phyloP scores from a whole-genome alignment of 1,140 invertebrate genomes.

The Sycobia sp. region DNA sequence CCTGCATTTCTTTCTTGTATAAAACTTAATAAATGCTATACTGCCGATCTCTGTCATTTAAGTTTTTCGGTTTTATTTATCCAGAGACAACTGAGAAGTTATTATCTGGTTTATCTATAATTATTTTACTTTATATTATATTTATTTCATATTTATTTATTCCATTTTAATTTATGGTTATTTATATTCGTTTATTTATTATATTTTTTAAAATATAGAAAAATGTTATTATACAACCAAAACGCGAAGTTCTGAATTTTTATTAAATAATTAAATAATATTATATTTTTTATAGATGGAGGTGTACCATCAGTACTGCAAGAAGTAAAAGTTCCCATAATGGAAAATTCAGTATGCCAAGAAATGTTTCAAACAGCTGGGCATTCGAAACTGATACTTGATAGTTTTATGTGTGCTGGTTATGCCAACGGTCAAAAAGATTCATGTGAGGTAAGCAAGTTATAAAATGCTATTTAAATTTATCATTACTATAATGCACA shows the following conservation, averaged over 20 bases:
- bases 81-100: too few relatives aligned
- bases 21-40: too few relatives aligned
- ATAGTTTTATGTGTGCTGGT: constrained; percentile 92
- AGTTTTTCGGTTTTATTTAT: too few relatives aligned
- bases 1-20: too few relatives aligned
- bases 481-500: too few relatives aligned
- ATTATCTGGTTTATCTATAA: too few relatives aligned
- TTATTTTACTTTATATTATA: too few relatives aligned
- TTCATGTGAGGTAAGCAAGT: constrained; percentile 82
- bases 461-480: too few relatives aligned
- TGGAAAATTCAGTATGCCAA: constrained; percentile 89
- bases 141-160: not conserved
- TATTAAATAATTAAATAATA: too few relatives aligned
- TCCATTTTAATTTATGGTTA: not conserved
- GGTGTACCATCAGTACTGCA: constrained; percentile 87
- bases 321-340: constrained; percentile 90
- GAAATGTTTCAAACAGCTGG: constrained; percentile 91
- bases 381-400: constrained; percentile 84
- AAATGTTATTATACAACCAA: too few relatives aligned
- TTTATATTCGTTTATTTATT: not conserved
- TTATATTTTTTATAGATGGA: constrained; percentile 66
- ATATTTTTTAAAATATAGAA: not conserved
- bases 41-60: too few relatives aligned
- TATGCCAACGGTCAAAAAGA: constrained; percentile 91
- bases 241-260: too few relatives aligned